Conservation (phyloP, 2,888 invertebrate genomes). For the Incurvaria masculella region DNA sequence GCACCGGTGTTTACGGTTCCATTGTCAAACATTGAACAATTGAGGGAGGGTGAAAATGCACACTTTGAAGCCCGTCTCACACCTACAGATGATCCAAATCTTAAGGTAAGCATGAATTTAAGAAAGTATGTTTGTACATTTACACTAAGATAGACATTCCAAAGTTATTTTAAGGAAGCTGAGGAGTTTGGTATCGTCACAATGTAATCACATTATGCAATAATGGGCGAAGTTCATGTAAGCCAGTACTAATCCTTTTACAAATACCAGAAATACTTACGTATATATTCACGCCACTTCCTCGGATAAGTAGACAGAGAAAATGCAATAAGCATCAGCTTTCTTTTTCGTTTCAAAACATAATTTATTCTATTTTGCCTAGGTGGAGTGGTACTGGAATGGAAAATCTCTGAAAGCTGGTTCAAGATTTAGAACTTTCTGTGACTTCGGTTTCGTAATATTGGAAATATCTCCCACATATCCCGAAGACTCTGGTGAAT, state of each 20-base stretch:
- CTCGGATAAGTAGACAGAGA: too few species aligned
- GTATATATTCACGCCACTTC: too few species aligned
- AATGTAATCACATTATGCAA: too few species aligned
- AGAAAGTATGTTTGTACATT: background rate
- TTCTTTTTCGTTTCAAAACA: too few species aligned
- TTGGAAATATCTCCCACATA: conserved; percentile 96
- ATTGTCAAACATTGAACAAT: conserved; percentile 78
- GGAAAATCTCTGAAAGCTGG: conserved; percentile 86
- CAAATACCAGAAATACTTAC: too few species aligned
- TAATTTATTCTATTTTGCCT: conserved; percentile 17
- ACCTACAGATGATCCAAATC: conserved; percentile 87
- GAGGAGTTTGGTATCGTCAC: too few species aligned
- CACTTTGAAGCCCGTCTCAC: conserved; percentile 88
- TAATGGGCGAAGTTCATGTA: too few species aligned
- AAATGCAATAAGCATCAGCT: too few species aligned
- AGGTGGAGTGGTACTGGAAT: conserved; percentile 95
- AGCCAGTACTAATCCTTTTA: too few species aligned
- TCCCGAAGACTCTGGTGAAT: conserved; percentile 93
- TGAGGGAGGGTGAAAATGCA: conserved; percentile 88
- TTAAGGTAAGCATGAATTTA: conserved; percentile 55
- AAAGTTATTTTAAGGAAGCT: background rate
- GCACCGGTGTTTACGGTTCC: conserved; percentile 91
- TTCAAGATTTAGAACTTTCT: conserved; percentile 92
- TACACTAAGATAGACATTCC: background rate
- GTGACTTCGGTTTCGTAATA: conserved; percentile 97